These are phyloP conservation scores for Aplysina aerophoba DNA, from an alignment of 37 sponge, comb jelly and placozoan genomes.

Conservation along the genomic window DNA sequence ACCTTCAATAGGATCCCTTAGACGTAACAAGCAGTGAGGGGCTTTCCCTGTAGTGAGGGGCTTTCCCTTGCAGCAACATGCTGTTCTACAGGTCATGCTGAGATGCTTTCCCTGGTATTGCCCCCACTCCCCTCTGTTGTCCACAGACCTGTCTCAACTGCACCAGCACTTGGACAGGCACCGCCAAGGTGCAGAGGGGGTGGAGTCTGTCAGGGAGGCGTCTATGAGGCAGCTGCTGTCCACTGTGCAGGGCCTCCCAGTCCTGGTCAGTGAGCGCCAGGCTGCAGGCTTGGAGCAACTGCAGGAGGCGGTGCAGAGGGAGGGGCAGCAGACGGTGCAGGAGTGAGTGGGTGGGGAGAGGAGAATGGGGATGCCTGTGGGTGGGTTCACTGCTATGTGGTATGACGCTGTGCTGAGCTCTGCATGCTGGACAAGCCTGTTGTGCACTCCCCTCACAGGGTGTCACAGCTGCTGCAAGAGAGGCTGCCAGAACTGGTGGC, in stretches of 20 bases:
- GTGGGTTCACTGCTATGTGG: neutral
- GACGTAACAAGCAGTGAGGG: too few species aligned
- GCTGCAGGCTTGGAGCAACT: constrained; percentile 35
- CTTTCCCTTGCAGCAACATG: too few species aligned
- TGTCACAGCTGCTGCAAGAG: neutral
- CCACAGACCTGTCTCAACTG: constrained; percentile 56
- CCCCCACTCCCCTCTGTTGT: neutral
- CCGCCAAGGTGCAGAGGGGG: constrained; percentile 23
- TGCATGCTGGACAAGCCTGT: neutral
- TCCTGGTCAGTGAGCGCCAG: constrained; percentile 42
- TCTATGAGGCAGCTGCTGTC: constrained; percentile 44
- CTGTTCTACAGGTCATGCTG: too few species aligned
- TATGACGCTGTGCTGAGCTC: neutral
- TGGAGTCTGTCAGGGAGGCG: constrained; percentile 21
- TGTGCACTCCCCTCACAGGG: neutral
- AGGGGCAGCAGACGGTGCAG: neutral
- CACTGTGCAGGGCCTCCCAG: constrained; percentile 37
- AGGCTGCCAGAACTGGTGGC: constrained; percentile 3
- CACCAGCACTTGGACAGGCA: constrained; percentile 51
- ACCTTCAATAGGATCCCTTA: too few species aligned
- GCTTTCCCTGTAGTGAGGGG: too few species aligned
- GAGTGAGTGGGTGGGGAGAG: neutral
- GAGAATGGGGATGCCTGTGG: neutral
- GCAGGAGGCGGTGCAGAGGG: constrained; percentile 17
- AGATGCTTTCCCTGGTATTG: too few species aligned